phyloP scores from a whole-genome alignment of 2,113 vertebrate genomes.

The Lasiurus borealis region DNA sequence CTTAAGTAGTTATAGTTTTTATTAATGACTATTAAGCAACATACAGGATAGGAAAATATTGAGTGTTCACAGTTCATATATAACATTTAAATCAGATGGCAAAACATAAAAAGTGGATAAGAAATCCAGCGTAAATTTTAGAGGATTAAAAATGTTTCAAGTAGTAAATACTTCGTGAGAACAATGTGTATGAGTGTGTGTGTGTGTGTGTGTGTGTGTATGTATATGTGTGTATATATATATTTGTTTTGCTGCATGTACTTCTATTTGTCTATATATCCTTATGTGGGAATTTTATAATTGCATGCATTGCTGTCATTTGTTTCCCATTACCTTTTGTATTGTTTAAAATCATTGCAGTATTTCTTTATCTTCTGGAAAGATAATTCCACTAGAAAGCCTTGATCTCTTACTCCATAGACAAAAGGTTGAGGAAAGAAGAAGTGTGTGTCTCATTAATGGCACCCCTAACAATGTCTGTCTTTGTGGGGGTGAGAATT shows the following conservation, averaged over 20 bases:
- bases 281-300: not conserved
- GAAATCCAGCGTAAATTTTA: slow-evolving; percentile 44
- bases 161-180: slow-evolving; percentile 15
- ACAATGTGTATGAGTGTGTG: not conserved
- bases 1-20: slow-evolving; percentile 54
- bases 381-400: slow-evolving; percentile 82
- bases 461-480: slow-evolving; percentile 80
- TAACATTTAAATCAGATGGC: slow-evolving; percentile 32
- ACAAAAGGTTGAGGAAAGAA: slow-evolving; percentile 66
- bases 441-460: slow-evolving; percentile 81
- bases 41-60: not conserved
- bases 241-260: not conserved
- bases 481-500: slow-evolving; percentile 81
- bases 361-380: slow-evolving; percentile 56
- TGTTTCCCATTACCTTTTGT: slow-evolving; percentile 11
- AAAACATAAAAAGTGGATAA: not conserved
- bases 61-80: not conserved
- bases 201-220: too few species aligned
- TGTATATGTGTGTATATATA: not conserved
- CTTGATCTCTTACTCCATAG: slow-evolving; percentile 83
- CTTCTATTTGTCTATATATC: not conserved
- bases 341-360: slow-evolving; percentile 26
- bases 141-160: slow-evolving; percentile 53
- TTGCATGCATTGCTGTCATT: not conserved
- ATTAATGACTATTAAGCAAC: slow-evolving; percentile 29